phyloP scores from a whole-genome alignment of 2,888 invertebrate species.

The Palloptera scutellata region DNA sequence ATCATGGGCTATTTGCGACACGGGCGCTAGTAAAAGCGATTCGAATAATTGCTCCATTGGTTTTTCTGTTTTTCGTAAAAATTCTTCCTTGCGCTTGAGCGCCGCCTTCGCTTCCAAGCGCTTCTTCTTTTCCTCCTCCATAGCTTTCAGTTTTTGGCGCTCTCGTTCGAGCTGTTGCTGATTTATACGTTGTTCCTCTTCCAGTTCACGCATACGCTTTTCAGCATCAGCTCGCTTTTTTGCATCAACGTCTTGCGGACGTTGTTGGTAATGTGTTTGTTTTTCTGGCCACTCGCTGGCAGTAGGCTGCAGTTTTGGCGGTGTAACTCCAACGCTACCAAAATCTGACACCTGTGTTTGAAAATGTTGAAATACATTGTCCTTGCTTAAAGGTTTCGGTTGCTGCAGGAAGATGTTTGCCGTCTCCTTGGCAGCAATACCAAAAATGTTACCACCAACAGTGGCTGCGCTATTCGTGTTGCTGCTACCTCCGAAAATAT shows the following conservation, averaged over 20 bases:
- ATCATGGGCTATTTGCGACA: constrained; percentile 26
- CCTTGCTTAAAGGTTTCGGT: constrained; percentile 22
- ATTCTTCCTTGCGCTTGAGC: constrained; percentile 13
- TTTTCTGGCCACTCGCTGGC: background rate
- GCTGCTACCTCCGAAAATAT: constrained; percentile 24
- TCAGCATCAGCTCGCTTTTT: constrained; percentile 39
- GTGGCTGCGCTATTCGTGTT: background rate
- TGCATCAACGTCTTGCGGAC: constrained; percentile 40
- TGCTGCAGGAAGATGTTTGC: constrained; percentile 36
- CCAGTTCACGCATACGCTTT: constrained; percentile 40
- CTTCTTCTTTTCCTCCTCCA: constrained; percentile 33
- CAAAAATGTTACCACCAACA: constrained; percentile 32
- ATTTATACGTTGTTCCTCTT: constrained; percentile 44
- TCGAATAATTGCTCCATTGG: constrained; percentile 19
- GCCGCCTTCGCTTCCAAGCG: constrained; percentile 25
- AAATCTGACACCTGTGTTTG: constrained; percentile 24
- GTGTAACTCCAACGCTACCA: background rate
- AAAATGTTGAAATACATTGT: constrained; percentile 43
- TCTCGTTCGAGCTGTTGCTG: constrained; percentile 45
- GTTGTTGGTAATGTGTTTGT: background rate
- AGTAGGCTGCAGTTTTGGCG: background rate
- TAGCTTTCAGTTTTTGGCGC: constrained; percentile 31
- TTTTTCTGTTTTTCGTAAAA: constrained; percentile 11
- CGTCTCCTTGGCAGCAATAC: constrained; percentile 35
- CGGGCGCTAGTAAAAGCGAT: constrained; percentile 27